Base-by-base conservation (phyloP, 2,888 invertebrate species). In the Andrena praecox region DNA sequence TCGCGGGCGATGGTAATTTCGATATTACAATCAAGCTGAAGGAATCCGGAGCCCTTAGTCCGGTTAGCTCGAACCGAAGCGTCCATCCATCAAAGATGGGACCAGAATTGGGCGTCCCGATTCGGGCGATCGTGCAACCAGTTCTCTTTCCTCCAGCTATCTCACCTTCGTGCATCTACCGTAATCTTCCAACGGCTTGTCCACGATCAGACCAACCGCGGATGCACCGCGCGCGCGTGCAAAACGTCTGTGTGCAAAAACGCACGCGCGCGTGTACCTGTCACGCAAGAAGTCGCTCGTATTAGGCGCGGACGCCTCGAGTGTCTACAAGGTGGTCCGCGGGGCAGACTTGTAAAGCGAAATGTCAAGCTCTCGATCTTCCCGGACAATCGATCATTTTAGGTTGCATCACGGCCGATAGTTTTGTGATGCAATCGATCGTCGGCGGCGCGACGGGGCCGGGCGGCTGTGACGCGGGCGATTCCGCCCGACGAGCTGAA, bases 381-480 rank as follows among this genome's bases (percentile, higher is more conserved):
- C 85, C 72, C 63, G 84, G 60, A 73, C 80, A 73, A 86, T 86
- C 86, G 85, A 87, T 87, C 86, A 87, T 85, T 82, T 84, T 78
- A 52, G 64, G 73, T 86, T 85, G 77, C 78, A 75, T 80, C 82
- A 80, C 52, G 64, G 29, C 20, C 50, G 80, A 77, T 84, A 59
- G 68, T 31, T 42, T 66, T 63, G 72, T 75, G 84, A 82, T 73
- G 82, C 75, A 72, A 79, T 82, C 66, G 52, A 75, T 84, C 71
- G 77, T 64, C 66, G 42, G 52, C 35, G 24, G 68, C 75, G 50
- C 42, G 54, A 52, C 71, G 56, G 56, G 56, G 8, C 42, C 42
- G 12, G 31, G 56, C 50, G 33, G 20, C 64, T 20, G 29, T 63
- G 79, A 72, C 80, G 68, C 78, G 64, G 73, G 69, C 68, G 74